A percentile compares a stretch with the other conserved stretches of the same genome.
Evolutionary conservation across 1,140 invertebrate species (phyloP).

Genomic region (Vollenhovia emeryi): DNA sequence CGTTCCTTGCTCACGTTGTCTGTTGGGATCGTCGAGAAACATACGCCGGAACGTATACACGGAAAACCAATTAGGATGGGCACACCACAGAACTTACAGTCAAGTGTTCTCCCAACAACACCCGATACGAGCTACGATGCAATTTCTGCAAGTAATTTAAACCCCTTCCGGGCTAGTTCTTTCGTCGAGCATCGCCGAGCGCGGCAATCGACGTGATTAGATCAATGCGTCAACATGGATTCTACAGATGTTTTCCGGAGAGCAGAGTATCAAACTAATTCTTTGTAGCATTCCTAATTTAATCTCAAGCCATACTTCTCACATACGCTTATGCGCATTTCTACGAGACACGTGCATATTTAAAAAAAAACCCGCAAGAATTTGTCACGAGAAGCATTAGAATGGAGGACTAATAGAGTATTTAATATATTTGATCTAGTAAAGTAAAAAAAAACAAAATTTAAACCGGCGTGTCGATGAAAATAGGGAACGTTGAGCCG

Average conservation of each 20-base stretch:
- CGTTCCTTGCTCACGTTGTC: slow-evolving; percentile 39
- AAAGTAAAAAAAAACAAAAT: neutral
- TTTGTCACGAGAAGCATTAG: neutral
- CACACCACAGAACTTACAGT: slow-evolving; percentile 38
- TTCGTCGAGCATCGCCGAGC: neutral
- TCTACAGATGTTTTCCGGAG: neutral
- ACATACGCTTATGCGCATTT: neutral
- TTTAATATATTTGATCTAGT: neutral
- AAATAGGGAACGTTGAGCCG: neutral
- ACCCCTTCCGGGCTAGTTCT: neutral
- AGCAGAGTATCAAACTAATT: neutral
- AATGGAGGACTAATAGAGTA: neutral
- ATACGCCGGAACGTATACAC: slow-evolving; percentile 26
- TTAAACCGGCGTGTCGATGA: neutral
- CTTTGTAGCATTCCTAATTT: neutral
- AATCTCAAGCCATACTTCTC: neutral
- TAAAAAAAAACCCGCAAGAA: neutral
- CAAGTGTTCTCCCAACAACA: slow-evolving; percentile 47
- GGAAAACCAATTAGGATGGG: slow-evolving; percentile 48
- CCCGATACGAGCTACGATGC: neutral
- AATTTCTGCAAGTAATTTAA: slow-evolving; percentile 50
- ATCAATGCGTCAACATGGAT: slow-evolving; percentile 35
- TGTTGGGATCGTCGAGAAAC: slow-evolving; percentile 25
- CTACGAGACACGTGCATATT: neutral
- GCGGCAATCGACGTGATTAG: slow-evolving; percentile 33